Evolutionary conservation across 35 echinoderm and acorn worm species (phyloP).

Genomic region (Lytechinus variegatus): DNA sequence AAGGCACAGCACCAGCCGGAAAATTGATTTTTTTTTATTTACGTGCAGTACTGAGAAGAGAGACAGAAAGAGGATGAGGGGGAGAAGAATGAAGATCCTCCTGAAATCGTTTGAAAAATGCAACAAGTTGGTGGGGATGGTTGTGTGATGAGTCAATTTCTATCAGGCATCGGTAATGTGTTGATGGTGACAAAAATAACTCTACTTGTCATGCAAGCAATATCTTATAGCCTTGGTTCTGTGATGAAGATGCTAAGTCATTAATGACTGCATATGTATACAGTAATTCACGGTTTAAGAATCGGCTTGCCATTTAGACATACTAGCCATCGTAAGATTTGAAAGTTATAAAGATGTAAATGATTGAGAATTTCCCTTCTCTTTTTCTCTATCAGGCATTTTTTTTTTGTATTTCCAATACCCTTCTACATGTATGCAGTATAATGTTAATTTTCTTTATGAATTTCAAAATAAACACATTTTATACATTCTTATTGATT

Average conservation of each 20-base stretch:
- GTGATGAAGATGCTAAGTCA: background rate
- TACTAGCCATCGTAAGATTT: background rate
- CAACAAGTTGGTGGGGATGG: background rate
- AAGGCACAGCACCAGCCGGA: conserved; percentile 26
- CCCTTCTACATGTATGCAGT: too few species aligned
- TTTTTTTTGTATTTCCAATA: too few species aligned
- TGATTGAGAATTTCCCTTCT: background rate
- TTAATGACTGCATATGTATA: background rate
- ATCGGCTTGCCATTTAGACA: background rate
- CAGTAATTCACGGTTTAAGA: background rate
- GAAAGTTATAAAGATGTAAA: background rate
- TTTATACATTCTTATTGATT: too few species aligned
- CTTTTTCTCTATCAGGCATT: too few species aligned
- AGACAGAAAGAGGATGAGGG: background rate
- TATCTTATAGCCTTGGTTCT: background rate
- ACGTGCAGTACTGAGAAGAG: background rate
- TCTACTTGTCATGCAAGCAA: background rate
- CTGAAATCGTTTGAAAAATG: conserved; percentile 3
- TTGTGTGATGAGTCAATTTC: background rate
- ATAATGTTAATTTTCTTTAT: too few species aligned
- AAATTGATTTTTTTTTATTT: background rate
- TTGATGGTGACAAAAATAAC: background rate
- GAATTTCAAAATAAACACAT: too few species aligned
- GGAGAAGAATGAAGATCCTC: background rate
- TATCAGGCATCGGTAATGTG: background rate